Evolutionary conservation across 2,113 vertebrate species (phyloP), one percentile per base, ranked within the genome.

Genomic region (Callorhinus ursinus): DNA sequence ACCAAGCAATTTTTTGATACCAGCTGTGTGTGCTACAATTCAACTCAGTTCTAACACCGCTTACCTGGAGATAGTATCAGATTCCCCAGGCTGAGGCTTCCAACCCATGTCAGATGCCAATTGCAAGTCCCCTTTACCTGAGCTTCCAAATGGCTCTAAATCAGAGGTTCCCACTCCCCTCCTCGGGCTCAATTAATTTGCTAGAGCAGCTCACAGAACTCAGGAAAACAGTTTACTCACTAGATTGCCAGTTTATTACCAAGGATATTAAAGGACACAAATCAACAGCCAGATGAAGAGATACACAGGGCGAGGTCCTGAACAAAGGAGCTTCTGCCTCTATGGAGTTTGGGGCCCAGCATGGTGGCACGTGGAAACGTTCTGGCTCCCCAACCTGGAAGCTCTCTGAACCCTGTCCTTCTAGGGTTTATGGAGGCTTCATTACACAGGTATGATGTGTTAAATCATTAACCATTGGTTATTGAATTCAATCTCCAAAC

Each of bases 311-410:
- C 1, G 5, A n/a, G n/a, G 21, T 81, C 55, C 63, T 2, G 3
- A 42, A 42, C 42, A 16, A 55, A 65, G n/a, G 46, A 28, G 22
- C 7, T 8, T 55, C 90, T 49, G 46, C n/a, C 46, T 65, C 51
- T 8, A 8, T 22, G 67, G 46, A n/a, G 67, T n/a, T 4, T 49
- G 39, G 63, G 51, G 51, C 33, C 42, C 26, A 67, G 63, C 61
- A 24, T 18, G 18, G 42, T 18, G 9, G n/a, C 53, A 19, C 0
- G 1, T n/a, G 42, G 12, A 51, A 16, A 2, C 26, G 0, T 59
- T n/a, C 39, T 71, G 16, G 11, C 22, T 39, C 28, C 11, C 39
- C 16, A 61, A 13, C 51, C 26, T 5, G 33, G 65, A 63, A 74
- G 76, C 57, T 46, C 55, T 28, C 21, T 24, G 55, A 53, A 82